phyloP scores from a whole-genome alignment of 2,113 vertebrate species.

The Bolborhynchus lineola region DNA sequence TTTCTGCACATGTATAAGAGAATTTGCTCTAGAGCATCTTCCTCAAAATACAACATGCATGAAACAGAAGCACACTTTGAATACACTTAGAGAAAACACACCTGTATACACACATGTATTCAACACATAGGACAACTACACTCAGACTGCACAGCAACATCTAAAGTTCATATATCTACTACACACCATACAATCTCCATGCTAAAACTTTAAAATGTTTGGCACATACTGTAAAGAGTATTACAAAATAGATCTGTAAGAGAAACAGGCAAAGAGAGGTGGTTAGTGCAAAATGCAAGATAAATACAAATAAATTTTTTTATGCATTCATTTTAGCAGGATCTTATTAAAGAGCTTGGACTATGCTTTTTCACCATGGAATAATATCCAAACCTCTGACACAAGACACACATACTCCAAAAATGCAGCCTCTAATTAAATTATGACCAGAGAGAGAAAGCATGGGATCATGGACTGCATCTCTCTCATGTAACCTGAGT shows the following conservation, averaged over 20 bases:
- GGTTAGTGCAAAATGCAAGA: background rate
- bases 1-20: background rate
- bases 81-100: background rate
- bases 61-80: background rate
- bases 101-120: accelerated
- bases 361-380: background rate
- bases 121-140: background rate
- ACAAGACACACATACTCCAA: accelerated
- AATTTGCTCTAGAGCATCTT: background rate
- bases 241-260: conserved; percentile 80
- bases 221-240: conserved; percentile 85
- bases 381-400: background rate
- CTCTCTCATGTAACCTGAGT: background rate
- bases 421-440: background rate
- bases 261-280: conserved; percentile 15
- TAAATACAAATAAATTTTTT: background rate
- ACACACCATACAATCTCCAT: conserved; percentile 29
- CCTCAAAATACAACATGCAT: background rate
- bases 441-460: background rate
- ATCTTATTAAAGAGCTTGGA: background rate
- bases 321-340: background rate
- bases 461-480: background rate
- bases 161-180: background rate
- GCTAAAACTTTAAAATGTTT: conserved; percentile 2
- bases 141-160: background rate